phyloP scores from a whole-genome alignment of 2,797 vertebrate genomes.

The Halcyon badia region DNA sequence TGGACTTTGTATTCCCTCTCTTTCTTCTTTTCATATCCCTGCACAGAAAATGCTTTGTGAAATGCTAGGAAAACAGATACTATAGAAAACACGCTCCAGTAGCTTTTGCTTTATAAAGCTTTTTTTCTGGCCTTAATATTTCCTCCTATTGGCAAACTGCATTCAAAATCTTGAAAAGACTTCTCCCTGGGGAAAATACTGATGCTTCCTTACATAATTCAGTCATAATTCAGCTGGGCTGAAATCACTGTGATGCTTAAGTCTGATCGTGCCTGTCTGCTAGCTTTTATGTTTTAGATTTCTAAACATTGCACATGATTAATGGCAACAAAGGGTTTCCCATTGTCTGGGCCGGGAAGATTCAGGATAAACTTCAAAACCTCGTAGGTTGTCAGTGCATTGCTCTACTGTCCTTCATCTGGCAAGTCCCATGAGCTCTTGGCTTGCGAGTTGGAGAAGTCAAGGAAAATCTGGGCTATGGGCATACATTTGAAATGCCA shows the following conservation, averaged over 20 bases:
- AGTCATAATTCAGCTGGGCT: background rate
- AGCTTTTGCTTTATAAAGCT: background rate
- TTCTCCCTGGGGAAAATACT: background rate
- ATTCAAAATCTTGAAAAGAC: background rate
- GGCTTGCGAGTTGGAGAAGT: background rate
- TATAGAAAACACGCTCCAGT: background rate
- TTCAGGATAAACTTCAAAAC: background rate
- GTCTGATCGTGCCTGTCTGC: background rate
- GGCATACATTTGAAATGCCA: background rate
- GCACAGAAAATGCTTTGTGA: background rate
- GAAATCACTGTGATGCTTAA: background rate
- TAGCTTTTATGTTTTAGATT: background rate
- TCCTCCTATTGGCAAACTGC: background rate
- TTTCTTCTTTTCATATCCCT: constrained; percentile 5
- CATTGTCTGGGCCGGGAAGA: background rate
- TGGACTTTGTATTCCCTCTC: background rate
- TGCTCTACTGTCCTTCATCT: background rate
- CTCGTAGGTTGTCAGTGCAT: background rate
- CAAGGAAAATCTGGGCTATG: background rate
- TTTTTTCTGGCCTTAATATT: background rate
- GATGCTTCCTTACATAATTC: background rate
- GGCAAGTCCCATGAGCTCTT: rapidly evolving
- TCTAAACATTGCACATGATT: background rate
- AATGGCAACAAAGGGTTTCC: background rate
- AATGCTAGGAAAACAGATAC: background rate